These are phyloP conservation scores for Neuroterus valhalla DNA, from an alignment of 1,140 invertebrate genomes.

Conservation along the genomic window DNA sequence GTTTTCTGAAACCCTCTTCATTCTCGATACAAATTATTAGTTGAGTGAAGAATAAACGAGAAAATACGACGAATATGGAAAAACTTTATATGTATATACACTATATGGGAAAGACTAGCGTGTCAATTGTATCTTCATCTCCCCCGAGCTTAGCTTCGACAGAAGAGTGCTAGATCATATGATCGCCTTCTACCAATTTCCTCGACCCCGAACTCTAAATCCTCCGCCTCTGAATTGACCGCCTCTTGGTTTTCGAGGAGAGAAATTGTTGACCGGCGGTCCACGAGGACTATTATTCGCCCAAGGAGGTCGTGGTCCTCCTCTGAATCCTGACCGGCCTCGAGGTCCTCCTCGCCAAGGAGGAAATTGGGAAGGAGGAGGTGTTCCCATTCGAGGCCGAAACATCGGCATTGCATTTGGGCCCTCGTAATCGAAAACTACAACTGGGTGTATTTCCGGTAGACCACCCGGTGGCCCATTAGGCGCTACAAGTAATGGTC, in stretches of 20 bases:
- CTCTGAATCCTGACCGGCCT: constrained; percentile 59
- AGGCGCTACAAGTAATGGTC: neutral
- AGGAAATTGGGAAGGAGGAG: constrained; percentile 48
- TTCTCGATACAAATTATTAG: too few species aligned
- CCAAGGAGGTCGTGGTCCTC: constrained; percentile 66
- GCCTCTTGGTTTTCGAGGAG: constrained; percentile 41
- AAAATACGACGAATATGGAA: constrained; percentile 15
- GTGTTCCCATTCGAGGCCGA: constrained; percentile 46
- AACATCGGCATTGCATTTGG: constrained; percentile 51
- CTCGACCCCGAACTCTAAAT: constrained; percentile 62
- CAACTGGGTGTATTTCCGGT: constrained; percentile 46
- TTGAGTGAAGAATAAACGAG: neutral
- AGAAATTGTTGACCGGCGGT: constrained; percentile 49
- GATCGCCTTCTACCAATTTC: constrained; percentile 57
- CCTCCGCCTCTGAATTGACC: constrained; percentile 62
- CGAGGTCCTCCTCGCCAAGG: constrained; percentile 57
- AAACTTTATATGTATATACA: constrained; percentile 44
- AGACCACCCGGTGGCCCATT: constrained; percentile 40
- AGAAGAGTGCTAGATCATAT: neutral
- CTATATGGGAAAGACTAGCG: constrained; percentile 23
- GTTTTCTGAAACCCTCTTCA: too few species aligned
- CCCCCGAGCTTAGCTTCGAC: constrained; percentile 14
- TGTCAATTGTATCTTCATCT: neutral
- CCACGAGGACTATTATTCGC: constrained; percentile 64
- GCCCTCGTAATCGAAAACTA: constrained; percentile 58